Base-by-base conservation (phyloP, 2,888 invertebrate genomes). In the Pseudococcus jackbeardsleyi region DNA sequence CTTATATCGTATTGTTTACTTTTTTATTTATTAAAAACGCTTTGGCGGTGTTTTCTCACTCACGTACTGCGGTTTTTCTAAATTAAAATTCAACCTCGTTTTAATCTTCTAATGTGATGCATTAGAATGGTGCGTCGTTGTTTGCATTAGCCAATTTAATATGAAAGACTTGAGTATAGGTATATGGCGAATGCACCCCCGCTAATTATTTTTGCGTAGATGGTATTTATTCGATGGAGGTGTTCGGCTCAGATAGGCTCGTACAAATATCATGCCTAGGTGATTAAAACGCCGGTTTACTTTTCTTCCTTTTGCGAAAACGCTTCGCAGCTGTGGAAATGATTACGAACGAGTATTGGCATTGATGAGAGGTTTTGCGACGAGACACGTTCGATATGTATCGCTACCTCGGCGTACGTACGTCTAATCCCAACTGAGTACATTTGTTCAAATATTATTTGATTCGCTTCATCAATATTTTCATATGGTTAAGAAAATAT, bases 101-200 rank as follows among this genome's bases (percentile, higher is more conserved):
- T 82, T 82, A 46, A 82, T 82, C 79, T 82, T 82, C 46, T 82
- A 82, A 82, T 82, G 79, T 82, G 4, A 82, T 82, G 46, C 79
- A 82, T 46, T 42, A 72, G 15, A 26, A 17, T 79, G n/a, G 64
- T 64, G 22, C 11, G 22, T 64, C 22, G 26, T 7, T 64, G 64
- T 64, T 64, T 64, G 64, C 22, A 64, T 64, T 64, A 64, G 64
- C 64, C 64, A 64, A 64, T 64, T 64, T 64, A 64, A 64, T 64
- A 64, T 22, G 5, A 12, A 11, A 64, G 64, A 64, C 19, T 9
- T 9, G 64, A 22, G 64, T 59, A n/a, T 59, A 59, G n/a, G n/a
- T 59, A 59, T 59, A 59, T 11, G 54, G 64, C 7, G 15, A 64
- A 64, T 39, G 77, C 77, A n/a, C 77, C 39, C 39, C 39, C 39